Base-by-base conservation (phyloP, 1,140 invertebrate species). In the Temnothorax longispinosus region DNA sequence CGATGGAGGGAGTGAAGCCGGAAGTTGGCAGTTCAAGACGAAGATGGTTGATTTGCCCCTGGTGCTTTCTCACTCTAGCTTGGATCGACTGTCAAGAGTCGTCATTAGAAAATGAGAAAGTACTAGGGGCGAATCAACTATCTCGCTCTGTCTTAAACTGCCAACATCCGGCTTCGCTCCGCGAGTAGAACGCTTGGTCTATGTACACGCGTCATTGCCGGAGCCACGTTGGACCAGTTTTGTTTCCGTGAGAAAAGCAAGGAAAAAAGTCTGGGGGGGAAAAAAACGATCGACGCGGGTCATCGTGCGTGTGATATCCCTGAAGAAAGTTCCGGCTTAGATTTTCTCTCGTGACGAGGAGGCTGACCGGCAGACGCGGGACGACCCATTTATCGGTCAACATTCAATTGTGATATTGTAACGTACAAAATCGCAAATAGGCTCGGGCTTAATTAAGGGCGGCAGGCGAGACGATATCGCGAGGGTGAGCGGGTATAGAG, bases 341-440 rank as follows among this genome's bases (percentile, higher is more conserved):
- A 64, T 13, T 47, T 64, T 38, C 44, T 78, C 47, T 62, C n/a
- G 2, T 52, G 27, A 27, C 27, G 27, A 67, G 7, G 32, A 56
- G 54, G 5, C 44, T 27, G 47, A 65, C 6, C 38, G 38, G 0
- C 2, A 56, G 41, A 65, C 10, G 56, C 67, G 86, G 87, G 89
- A 91, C 88, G 92, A 91, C 85, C 90, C 91, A 91, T 67, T 93
- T 91, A 89, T 94, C 92, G 91, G 86, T 92, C 87, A 91, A 88
- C 92, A 65, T 93, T 88, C 62, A 54, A 94, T 94, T 95, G 94
- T 95, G 94, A 95, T 95, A 95, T 92, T 93, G 91, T 92, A 94
- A 94, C 94, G 94, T 95, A 95, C 93, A 95, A 95, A 94, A 93
- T 93, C 93, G 91, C 93, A 90, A 27, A 93, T 92, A 92, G 85